These are phyloP conservation scores for Chirona hameri DNA, from an alignment of 2,888 invertebrate species.

Conservation along the genomic window DNA sequence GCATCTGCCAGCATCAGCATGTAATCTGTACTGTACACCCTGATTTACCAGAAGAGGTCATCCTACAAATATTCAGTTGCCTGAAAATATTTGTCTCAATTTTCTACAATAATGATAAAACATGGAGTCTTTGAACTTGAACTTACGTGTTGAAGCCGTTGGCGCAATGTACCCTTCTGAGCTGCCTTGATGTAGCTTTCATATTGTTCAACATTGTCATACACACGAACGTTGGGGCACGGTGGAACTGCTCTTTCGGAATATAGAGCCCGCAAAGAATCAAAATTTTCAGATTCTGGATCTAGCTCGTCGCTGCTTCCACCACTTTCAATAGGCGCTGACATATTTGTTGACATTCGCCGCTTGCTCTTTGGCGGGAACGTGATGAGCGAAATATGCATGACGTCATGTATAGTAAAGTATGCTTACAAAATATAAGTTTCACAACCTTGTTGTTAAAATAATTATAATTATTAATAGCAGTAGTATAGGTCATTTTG, in stretches of 20 bases:
- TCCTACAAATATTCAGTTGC: no score
- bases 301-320: background rate
- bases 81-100: no score
- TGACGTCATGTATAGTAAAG: background rate
- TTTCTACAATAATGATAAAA: no score
- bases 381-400: no score
- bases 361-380: background rate
- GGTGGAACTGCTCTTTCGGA: background rate
- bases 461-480: background rate
- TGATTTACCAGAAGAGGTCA: no score
- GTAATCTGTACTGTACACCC: no score
- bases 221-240: background rate
- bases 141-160: background rate
- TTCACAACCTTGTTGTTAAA: background rate
- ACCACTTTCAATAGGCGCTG: background rate
- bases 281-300: background rate
- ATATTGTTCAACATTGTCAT: constrained; percentile 4
- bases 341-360: background rate
- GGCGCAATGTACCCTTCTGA: background rate
- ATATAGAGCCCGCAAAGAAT: background rate
- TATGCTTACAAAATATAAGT: background rate
- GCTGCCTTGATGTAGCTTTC: background rate
- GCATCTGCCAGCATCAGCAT: no score
- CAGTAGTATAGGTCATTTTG: no score
- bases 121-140: background rate